phyloP scores from a whole-genome alignment of 1,140 invertebrate genomes.

The Ylistrum balloti region DNA sequence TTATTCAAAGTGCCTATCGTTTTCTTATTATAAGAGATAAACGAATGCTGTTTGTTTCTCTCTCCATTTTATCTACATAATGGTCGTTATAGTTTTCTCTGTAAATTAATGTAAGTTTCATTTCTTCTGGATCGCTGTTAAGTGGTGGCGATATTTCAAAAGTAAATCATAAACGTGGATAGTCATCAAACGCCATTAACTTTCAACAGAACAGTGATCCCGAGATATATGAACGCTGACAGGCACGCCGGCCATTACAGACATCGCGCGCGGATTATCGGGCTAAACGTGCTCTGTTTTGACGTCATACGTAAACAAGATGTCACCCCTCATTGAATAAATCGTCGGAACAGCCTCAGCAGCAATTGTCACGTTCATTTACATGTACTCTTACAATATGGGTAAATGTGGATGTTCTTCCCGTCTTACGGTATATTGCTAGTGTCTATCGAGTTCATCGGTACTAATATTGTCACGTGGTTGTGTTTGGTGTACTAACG shows the following conservation, averaged over 20 bases:
- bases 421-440: too few species aligned
- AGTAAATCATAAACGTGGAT: constrained; percentile 28
- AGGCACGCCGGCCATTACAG: not conserved
- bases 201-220: constrained; percentile 23
- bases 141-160: not conserved
- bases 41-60: too few species aligned
- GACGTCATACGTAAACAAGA: constrained; percentile 9
- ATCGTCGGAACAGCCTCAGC: not conserved
- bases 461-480: too few species aligned
- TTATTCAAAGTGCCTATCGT: too few species aligned
- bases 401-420: too few species aligned
- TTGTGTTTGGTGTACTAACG: too few species aligned
- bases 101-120: too few species aligned
- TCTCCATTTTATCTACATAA: too few species aligned
- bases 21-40: too few species aligned
- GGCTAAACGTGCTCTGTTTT: not conserved
- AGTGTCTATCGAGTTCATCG: too few species aligned
- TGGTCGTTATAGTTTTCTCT: too few species aligned
- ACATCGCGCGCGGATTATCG: constrained; percentile 18
- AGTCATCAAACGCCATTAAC: constrained; percentile 2
- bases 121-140: not conserved
- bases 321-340: constrained; percentile 27
- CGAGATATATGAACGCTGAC: constrained; percentile 1
- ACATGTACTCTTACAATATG: not conserved
- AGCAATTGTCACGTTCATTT: not conserved